Base-by-base conservation (phyloP, 2,888 invertebrate species). In the Copidosoma aretas region DNA sequence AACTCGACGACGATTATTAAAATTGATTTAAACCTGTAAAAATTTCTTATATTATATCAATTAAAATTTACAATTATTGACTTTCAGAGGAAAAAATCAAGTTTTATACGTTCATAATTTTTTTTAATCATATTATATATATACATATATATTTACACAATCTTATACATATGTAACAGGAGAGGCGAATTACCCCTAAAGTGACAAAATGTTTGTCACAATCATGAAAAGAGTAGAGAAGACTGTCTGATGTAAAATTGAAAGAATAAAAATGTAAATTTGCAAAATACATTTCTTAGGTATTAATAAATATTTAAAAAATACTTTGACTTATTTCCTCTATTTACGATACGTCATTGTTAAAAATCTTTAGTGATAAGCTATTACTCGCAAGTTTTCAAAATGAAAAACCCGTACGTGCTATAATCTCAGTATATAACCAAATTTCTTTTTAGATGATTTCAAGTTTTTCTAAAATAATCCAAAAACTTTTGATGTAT, bases 221-320 rank as follows among this genome's bases (percentile, higher is more conserved):
- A 17, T 17, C 8, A 57, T n/a, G n/a, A 24, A 43, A 51, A 1
- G 32, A 15, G 25, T 12, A 54, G 22, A 54, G 57, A 70, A 65
- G 51, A 72, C 59, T 54, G 65, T 61, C 21, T 62, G 62, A 43
- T 64, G 73, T 71, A 71, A n/a, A n/a, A n/a, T n/a, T n/a, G n/a
- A n/a, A n/a, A n/a, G n/a, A n/a, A n/a, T n/a, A n/a, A n/a, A n/a
- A 74, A 67, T 74, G 74, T 75, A 73, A 71, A 77, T 74, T 74
- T 73, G 74, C 66, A 73, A 71, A 75, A 75, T 75, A 75, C 73
- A 75, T 73, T 74, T 70, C 69, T 73, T 68, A 70, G 68, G 71
- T 72, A 71, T 70, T 56, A 75, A 75, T 75, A 76, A 76, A 76
- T 75, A 74, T 75, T 74, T 71, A 69, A 67, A 73, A 72, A 67